These are phyloP conservation scores for Drosophila pruinosa DNA, from an alignment of 1,140 invertebrate species.

Conservation along the genomic window DNA sequence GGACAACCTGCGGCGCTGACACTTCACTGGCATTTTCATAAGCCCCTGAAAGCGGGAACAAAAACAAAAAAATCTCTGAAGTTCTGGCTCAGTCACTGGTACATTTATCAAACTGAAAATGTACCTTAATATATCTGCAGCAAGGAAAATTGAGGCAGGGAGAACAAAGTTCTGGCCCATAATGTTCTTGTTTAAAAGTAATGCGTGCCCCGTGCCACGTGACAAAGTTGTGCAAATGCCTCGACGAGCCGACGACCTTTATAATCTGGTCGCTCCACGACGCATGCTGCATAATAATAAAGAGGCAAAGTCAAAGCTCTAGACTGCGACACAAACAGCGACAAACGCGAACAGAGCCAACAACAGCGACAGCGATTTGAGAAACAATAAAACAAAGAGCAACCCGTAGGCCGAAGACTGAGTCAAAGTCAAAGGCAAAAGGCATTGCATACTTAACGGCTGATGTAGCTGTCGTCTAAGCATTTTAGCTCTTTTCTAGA, in stretches of 20 bases:
- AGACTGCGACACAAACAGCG: slow-evolving; percentile 27
- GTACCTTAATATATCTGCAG: slow-evolving; percentile 28
- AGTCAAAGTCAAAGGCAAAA: slow-evolving; percentile 29
- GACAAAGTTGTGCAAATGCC: slow-evolving; percentile 56
- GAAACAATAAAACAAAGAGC: slow-evolving; percentile 56
- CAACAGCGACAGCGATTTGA: slow-evolving; percentile 40
- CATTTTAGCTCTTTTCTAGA: slow-evolving; percentile 17
- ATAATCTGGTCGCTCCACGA: slow-evolving; percentile 45
- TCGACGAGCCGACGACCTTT: slow-evolving; percentile 34
- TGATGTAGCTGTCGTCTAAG: slow-evolving; percentile 24
- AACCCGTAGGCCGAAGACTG: slow-evolving; percentile 16
- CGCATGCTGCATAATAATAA: slow-evolving; percentile 54
- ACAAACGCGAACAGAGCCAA: not conserved
- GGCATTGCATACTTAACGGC: slow-evolving; percentile 47
- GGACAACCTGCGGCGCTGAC: slow-evolving; percentile 46
- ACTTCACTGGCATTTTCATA: slow-evolving; percentile 46
- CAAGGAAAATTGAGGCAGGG: not conserved
- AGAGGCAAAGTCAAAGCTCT: slow-evolving; percentile 46
- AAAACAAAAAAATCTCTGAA: not conserved
- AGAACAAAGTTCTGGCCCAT: not conserved
- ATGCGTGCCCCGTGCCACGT: slow-evolving; percentile 42
- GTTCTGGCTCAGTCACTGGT: not conserved
- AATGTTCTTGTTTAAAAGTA: slow-evolving; percentile 48
- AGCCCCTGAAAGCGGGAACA: slow-evolving; percentile 12
- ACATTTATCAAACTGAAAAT: slow-evolving; percentile 70